A percentile compares a stretch with the other conserved stretches of the same genome.
phyloP scores from a whole-genome alignment of 2,888 invertebrate genomes.

The Conomelus anceps region DNA sequence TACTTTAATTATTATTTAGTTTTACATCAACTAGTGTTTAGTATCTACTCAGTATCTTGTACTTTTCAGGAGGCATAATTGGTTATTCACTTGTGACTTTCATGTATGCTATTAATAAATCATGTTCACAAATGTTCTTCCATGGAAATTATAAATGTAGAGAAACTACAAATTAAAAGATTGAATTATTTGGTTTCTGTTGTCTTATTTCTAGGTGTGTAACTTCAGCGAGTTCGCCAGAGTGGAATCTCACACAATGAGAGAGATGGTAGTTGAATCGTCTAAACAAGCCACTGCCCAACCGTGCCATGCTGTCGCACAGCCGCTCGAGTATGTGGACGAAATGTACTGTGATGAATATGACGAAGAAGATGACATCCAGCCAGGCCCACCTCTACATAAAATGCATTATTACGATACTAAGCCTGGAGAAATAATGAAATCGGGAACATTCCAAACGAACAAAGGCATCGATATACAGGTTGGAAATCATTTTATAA shows the following conservation, averaged over 20 bases:
- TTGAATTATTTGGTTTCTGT: conserved; percentile 21
- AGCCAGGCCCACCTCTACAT: not conserved
- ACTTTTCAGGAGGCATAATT: too few relatives aligned
- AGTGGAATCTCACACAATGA: conserved; percentile 37
- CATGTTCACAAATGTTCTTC: too few relatives aligned
- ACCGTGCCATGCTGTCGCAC: not conserved
- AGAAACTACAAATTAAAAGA: not conserved
- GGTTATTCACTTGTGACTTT: too few relatives aligned
- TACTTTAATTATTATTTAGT: too few relatives aligned
- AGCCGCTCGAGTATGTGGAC: conserved; percentile 14
- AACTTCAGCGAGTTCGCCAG: conserved; percentile 46
- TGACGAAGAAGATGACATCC: conserved; percentile 38
- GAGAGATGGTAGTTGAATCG: conserved; percentile 42
- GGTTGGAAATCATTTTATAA: too few relatives aligned
- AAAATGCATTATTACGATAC: not conserved
- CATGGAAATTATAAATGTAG: not conserved
- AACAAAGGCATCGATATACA: not conserved
- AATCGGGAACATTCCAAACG: not conserved
- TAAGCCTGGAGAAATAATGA: not conserved
- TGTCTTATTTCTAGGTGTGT: conserved; percentile 42
- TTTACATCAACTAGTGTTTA: too few relatives aligned
- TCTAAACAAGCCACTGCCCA: conserved; percentile 32
- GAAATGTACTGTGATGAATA: conserved; percentile 31
- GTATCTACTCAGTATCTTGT: too few relatives aligned
- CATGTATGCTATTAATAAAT: too few relatives aligned